Evolutionary conservation across 2,797 vertebrate species (phyloP).

Genomic region (Cossypha dichroa): DNA sequence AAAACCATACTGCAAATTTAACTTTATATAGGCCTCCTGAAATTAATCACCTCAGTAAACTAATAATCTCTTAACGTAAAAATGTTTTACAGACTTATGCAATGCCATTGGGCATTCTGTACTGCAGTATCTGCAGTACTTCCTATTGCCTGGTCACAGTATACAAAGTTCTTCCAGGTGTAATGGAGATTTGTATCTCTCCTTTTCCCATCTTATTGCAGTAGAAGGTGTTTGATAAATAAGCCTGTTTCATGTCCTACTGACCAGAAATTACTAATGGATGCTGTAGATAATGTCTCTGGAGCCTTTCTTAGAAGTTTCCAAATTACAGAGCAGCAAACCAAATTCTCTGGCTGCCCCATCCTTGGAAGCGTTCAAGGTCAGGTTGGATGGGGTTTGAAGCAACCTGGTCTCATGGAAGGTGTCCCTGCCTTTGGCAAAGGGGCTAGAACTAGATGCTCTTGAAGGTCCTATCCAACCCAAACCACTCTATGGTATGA

Average conservation of each 20-base stretch:
- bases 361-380: not conserved
- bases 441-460: not conserved
- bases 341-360: not conserved
- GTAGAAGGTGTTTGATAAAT: not conserved
- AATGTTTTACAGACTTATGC: not conserved
- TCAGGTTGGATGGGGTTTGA: rapidly evolving
- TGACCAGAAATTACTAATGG: not conserved
- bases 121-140: not conserved
- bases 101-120: not conserved
- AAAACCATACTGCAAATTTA: not conserved
- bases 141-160: not conserved
- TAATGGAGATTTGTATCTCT: not conserved
- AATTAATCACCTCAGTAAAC: not conserved
- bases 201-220: not conserved
- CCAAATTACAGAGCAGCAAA: not conserved
- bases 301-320: not conserved
- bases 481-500: not conserved
- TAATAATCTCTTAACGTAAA: not conserved
- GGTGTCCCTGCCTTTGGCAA: not conserved
- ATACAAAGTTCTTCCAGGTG: not conserved
- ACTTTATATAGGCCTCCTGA: not conserved
- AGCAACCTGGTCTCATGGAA: not conserved
- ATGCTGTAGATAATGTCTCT: not conserved
- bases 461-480: not conserved
- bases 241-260: not conserved